phyloP scores from a whole-genome alignment of 1,140 invertebrate species.

The Berghia stephanieae region DNA sequence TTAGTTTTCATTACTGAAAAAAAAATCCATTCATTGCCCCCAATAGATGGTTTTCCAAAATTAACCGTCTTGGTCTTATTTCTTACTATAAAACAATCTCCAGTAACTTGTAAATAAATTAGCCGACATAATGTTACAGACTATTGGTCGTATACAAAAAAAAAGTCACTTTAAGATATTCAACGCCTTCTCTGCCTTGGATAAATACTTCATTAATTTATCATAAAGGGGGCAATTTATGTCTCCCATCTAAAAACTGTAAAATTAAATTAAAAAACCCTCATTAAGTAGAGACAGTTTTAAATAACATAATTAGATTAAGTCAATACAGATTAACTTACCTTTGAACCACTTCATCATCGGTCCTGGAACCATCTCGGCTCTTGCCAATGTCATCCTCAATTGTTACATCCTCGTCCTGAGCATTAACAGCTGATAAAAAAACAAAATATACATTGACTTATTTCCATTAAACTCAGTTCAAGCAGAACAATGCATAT shows the following conservation, averaged over 20 bases:
- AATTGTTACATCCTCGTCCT: slow-evolving; percentile 66
- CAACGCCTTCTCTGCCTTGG: neutral
- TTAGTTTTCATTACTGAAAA: no score
- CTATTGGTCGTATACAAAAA: no score
- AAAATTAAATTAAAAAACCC: neutral
- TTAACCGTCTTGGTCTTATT: no score
- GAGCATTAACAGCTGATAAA: slow-evolving; percentile 47
- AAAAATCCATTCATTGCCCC: no score
- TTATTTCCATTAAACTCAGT: no score
- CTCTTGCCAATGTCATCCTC: slow-evolving; percentile 81
- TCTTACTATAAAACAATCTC: no score
- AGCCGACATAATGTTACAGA: no score
- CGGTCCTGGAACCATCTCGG: slow-evolving; percentile 82
- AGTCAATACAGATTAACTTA: slow-evolving; percentile 58
- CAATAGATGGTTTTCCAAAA: no score
- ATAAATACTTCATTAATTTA: neutral
- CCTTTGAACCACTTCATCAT: slow-evolving; percentile 72
- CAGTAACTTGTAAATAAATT: no score
- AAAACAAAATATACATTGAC: no score
- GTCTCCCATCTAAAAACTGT: neutral
- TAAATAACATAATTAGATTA: neutral
- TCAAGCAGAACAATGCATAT: no score
- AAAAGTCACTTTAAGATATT: neutral
- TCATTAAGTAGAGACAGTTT: neutral
- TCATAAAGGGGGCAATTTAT: neutral